Evolutionary conservation across 2,113 vertebrate species (phyloP), one percentile per base, ranked within the genome.

Genomic region (Nesogale talazaci): DNA sequence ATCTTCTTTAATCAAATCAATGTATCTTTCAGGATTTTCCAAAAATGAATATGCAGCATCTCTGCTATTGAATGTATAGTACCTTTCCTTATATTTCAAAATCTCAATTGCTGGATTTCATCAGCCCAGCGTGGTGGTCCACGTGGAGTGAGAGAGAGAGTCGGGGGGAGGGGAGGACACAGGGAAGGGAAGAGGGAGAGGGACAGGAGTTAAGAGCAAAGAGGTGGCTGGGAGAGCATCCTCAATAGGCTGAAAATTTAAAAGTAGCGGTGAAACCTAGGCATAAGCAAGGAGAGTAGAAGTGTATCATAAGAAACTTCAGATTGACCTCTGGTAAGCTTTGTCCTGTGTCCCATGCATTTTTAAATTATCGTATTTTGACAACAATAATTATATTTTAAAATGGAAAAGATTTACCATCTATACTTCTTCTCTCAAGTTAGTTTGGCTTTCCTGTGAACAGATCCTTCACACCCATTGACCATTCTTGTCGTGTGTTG

Each of bases 391-490:
- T 81, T 94, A 97, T 25, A 46, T 96, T 96, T 52, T 52, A 52
- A 52, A 52, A 97, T 95, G 98, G 98, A 97, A 91, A 96, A 27
- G 88, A 87, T 78, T 86, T 94, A 95, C 36, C 95, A 11, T 91
- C 83, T 12, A 17, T n/a, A 78, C 90, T 82, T 92, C 92, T 86
- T 86, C 82, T 17, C 70, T 97, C 96, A 98, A 80, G 91, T 95
- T 61, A 97, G 96, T 93, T 98, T 99, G 96, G 98, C 97, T 95
- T 98, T 98, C 97, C 98, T 98, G 97, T 98, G 98, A 59, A 97
- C 93, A 57, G 98, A 98, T 69, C 98, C 98, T 97, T 98, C 98
- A 88, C 97, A 97, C 29, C 96, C 98, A 95, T 98, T 98, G 81
- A 97, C 97, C 96, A 98, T 99, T 93, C 98, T 98, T 90, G 98